Conservation (phyloP, 92 coral and sea anemone genomes). For the Porites divaricata region DNA sequence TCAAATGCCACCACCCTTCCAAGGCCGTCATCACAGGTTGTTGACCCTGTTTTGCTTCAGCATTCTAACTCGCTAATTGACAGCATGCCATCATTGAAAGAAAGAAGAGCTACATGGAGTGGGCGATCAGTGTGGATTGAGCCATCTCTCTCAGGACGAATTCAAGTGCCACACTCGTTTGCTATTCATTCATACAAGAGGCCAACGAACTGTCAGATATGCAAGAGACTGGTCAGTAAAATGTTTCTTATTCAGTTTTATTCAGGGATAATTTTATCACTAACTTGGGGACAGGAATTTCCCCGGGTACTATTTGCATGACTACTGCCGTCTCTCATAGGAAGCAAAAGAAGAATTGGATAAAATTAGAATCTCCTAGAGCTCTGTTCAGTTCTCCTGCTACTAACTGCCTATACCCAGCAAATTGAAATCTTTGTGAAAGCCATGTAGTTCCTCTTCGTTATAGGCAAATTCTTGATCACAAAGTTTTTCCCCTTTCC, state of each 20-base stretch:
- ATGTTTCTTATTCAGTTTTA: neutral
- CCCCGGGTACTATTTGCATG: too few relatives aligned
- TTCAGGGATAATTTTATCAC: too few relatives aligned
- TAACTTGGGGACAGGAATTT: too few relatives aligned
- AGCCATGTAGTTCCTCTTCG: too few relatives aligned
- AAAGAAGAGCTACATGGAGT: slow-evolving; percentile 87
- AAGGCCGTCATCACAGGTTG: slow-evolving; percentile 44
- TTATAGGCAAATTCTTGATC: too few relatives aligned
- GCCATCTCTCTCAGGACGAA: slow-evolving; percentile 73
- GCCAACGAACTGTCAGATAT: slow-evolving; percentile 95
- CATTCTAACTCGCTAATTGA: slow-evolving; percentile 62
- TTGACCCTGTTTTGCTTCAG: slow-evolving; percentile 49
- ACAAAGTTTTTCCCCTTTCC: too few relatives aligned
- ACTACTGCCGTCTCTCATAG: too few relatives aligned
- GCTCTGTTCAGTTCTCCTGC: too few relatives aligned
- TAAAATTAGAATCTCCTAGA: too few relatives aligned
- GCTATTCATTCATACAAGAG: slow-evolving; percentile 93
- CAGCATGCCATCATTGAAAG: slow-evolving; percentile 37
- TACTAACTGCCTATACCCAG: too few relatives aligned
- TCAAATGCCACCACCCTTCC: slow-evolving; percentile 64
- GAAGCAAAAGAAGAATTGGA: too few relatives aligned
- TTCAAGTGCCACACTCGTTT: slow-evolving; percentile 96
- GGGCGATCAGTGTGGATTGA: slow-evolving; percentile 91
- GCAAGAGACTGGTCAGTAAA: slow-evolving; percentile 87
- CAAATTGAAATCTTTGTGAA: too few relatives aligned